Evolutionary conservation across 2,113 vertebrate species (phyloP), one percentile per base, ranked within the genome.

Genomic region (Gavia stellata): DNA sequence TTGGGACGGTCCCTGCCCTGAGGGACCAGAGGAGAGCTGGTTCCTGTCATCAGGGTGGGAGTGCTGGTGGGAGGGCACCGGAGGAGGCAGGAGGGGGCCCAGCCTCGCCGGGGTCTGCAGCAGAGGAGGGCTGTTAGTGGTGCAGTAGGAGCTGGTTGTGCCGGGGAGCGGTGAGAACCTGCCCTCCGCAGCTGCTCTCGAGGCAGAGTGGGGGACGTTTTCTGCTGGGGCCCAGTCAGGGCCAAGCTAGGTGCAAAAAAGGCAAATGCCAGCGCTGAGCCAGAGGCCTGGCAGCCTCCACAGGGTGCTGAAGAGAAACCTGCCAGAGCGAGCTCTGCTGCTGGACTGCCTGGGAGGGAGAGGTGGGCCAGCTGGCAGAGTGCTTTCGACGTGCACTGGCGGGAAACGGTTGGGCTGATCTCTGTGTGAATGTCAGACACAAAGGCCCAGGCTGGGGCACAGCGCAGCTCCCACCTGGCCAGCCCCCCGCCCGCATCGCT

Each of bases 221-320:
- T 87, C 56, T 87, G 61, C 89, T 96, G 93, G 47, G 70, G 84
- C 94, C 44, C 73, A 52, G 65, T 87, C 4, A 1, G 86, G 73
- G 91, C 91, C 81, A 75, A 86, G 70, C 91, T 75, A 63, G 92
- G 89, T 92, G 93, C 91, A 94, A 92, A 96, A 94, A 94, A 96
- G 93, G 94, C 90, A 83, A 95, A 95, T 59, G 58, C 78, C 84
- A 87, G 73, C 4, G 3, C 61, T 71, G 68, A 92, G 89, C 80
- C 38, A 47, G 77, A 91, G 72, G 86, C 73, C 86, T 92, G 89
- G 84, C 89, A 96, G 81, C 68, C 49, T 89, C 81, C 1, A 3
- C 44, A 10, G 81, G 68, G 81, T 85, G 83, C 91, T 94, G 81
- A 28, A 17, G 45, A 77, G 53, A 81, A 91, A 79, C 65, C 65